Evolutionary conservation across 2,888 invertebrate genomes (phyloP).

Genomic region (Latrodectus elegans): DNA sequence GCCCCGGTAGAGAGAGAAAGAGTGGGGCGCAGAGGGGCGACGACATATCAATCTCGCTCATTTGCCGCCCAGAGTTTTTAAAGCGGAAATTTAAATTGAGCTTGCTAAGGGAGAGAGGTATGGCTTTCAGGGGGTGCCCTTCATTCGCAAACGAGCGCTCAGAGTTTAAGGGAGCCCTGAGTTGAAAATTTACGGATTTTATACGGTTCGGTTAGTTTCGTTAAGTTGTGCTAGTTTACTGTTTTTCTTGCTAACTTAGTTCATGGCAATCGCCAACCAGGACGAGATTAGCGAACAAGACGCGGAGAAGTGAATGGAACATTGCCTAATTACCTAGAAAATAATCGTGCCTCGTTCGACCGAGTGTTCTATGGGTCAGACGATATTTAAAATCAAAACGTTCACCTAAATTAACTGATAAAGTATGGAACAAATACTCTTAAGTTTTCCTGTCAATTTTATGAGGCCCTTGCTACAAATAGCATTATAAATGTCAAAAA

Average conservation of each 20-base stretch:
- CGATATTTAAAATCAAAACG: no score
- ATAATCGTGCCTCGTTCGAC: not conserved
- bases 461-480: no score
- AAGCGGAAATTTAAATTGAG: slow-evolving; percentile 69
- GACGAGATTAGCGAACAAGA: not conserved
- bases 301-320: not conserved
- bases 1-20: slow-evolving; percentile 20
- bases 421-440: no score
- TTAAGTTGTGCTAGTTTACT: slow-evolving; percentile 33
- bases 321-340: slow-evolving; percentile 1
- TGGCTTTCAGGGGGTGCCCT: not conserved
- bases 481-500: no score
- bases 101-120: slow-evolving; percentile 12
- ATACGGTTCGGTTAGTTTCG: slow-evolving; percentile 28
- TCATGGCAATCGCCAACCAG: not conserved
- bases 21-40: not conserved
- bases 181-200: slow-evolving; percentile 42
- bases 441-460: no score
- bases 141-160: not conserved
- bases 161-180: slow-evolving; percentile 4
- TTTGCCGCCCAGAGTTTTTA: slow-evolving; percentile 67
- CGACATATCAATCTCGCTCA: slow-evolving; percentile 59
- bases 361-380: not conserved
- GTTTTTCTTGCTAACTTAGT: not conserved
- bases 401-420: no score